phyloP scores from a whole-genome alignment of 2,797 vertebrate genomes.

The Catharus ustulatus region DNA sequence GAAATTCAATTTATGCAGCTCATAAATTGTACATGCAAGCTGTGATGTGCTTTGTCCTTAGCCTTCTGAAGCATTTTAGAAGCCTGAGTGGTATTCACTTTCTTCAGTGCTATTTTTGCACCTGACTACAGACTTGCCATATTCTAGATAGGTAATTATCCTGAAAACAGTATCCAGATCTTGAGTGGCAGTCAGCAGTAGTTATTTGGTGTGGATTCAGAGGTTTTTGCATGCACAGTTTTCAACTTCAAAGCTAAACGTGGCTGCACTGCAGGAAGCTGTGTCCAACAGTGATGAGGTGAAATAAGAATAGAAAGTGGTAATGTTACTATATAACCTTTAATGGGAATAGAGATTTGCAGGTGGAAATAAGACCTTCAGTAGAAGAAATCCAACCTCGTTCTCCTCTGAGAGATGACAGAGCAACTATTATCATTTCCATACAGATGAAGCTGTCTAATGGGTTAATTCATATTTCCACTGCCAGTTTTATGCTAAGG shows the following conservation, averaged over 20 bases:
- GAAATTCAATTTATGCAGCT: background rate
- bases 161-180: background rate
- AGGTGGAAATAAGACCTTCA: background rate
- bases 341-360: background rate
- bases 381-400: background rate
- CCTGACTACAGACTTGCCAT: background rate
- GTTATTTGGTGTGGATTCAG: background rate
- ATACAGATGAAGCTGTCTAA: background rate
- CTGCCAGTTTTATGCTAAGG: background rate
- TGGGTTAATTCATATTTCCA: background rate
- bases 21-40: fast-evolving
- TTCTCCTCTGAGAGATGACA: background rate
- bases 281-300: background rate
- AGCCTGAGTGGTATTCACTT: background rate
- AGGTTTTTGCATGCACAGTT: background rate
- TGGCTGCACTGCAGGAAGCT: background rate
- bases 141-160: background rate
- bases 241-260: background rate
- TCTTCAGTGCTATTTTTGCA: background rate
- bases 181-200: background rate
- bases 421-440: background rate
- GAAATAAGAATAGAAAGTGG: background rate
- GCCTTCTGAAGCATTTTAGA: background rate
- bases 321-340: background rate
- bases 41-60: background rate